phyloP scores from a whole-genome alignment of 37 sponge, comb jelly and placozoan genomes.

The Agelas oroides region DNA sequence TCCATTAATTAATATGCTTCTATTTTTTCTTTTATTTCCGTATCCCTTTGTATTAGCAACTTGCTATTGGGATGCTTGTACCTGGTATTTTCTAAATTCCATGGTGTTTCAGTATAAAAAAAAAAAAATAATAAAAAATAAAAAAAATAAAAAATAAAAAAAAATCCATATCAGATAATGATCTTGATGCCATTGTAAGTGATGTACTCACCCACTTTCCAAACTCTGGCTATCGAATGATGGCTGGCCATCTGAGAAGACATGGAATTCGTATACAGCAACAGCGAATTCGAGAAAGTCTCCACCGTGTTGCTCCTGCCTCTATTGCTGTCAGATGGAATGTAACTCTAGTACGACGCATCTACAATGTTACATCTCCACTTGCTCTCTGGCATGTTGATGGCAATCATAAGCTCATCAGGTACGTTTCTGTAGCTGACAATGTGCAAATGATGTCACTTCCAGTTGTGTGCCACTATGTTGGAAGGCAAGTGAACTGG shows the following conservation, averaged over 20 bases:
- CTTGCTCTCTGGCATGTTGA: conserved; percentile 51
- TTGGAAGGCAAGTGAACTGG: too few species aligned
- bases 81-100: too few species aligned
- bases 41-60: too few species aligned
- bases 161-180: conserved; percentile 1
- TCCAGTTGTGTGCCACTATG: too few species aligned
- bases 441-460: too few species aligned
- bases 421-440: neutral
- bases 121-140: conserved; percentile 39
- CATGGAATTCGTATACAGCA: neutral
- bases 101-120: too few species aligned
- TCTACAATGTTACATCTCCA: conserved; percentile 18
- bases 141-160: conserved; percentile 23
- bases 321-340: neutral
- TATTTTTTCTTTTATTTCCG: too few species aligned
- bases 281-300: neutral
- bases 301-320: conserved; percentile 3
- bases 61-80: too few species aligned
- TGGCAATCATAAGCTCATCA: conserved; percentile 63
- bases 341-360: neutral
- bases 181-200: conserved; percentile 2
- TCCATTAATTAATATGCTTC: too few species aligned
- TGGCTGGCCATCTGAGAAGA: neutral
- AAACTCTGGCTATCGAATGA: conserved; percentile 12
- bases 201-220: conserved; percentile 3